Conservation (phyloP, 2,888 invertebrate species). For the Ganaspis brasiliensis region DNA sequence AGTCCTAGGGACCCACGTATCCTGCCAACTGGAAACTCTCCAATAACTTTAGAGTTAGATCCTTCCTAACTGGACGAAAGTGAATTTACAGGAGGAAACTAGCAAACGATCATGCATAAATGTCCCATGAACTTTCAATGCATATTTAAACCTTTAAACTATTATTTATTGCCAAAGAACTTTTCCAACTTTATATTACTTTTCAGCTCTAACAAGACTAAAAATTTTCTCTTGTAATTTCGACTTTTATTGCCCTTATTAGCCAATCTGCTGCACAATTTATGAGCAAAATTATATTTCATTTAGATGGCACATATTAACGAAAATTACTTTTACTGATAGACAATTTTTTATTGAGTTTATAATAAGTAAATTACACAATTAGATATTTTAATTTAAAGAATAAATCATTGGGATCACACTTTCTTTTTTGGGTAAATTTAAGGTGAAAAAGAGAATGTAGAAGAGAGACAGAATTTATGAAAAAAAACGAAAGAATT, state of each 20-base stretch:
- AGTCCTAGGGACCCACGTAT: conserved; percentile 13
- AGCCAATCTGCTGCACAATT: conserved; percentile 1
- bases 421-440: too few species aligned
- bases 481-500: too few species aligned
- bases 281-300: too few species aligned
- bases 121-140: neutral
- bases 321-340: conserved; percentile 13
- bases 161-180: conserved; percentile 13
- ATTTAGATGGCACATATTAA: neutral
- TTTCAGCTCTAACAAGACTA: neutral
- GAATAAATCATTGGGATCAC: too few species aligned
- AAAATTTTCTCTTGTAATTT: neutral
- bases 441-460: too few species aligned
- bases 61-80: conserved; percentile 18
- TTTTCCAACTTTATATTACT: conserved; percentile 12
- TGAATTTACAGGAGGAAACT: neutral
- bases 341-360: too few species aligned
- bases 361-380: too few species aligned
- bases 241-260: neutral
- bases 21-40: conserved; percentile 34
- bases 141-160: conserved; percentile 14
- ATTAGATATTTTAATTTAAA: too few species aligned
- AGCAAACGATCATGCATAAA: conserved; percentile 15
- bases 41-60: conserved; percentile 30
- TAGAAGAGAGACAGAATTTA: too few species aligned